Conservation (phyloP, 2,797 vertebrate species). For the Acanthis flammea region DNA sequence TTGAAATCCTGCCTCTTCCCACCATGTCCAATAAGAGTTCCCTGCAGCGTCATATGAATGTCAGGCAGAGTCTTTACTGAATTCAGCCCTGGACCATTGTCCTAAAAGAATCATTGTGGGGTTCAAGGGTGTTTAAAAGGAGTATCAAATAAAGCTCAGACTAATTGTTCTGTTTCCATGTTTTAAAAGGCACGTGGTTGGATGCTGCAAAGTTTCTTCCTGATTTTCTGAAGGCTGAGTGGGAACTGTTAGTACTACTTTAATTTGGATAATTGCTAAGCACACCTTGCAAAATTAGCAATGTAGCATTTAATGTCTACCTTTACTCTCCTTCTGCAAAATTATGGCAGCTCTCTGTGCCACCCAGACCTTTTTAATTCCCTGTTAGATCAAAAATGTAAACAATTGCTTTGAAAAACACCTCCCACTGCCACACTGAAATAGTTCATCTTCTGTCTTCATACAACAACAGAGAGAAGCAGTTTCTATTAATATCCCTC, state of each 20-base stretch:
- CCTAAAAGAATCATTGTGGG: neutral
- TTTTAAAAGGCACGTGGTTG: neutral
- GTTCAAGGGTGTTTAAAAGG: neutral
- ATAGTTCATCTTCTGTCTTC: neutral
- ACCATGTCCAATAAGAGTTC: neutral
- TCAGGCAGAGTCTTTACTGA: neutral
- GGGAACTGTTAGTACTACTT: neutral
- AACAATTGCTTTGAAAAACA: conserved; percentile 33
- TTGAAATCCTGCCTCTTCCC: neutral
- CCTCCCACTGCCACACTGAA: neutral
- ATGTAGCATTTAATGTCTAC: neutral
- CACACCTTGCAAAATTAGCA: neutral
- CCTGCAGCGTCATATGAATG: neutral
- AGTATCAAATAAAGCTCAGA: neutral
- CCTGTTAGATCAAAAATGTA: neutral
- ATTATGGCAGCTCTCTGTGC: neutral
- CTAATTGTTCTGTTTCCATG: neutral
- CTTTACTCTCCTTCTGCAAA: neutral
- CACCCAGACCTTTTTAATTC: neutral
- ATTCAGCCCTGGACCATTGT: neutral
- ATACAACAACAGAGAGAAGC: neutral
- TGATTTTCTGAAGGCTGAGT: neutral
- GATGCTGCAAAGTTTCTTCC: neutral
- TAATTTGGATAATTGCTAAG: neutral
- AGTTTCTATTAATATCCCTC: conserved; percentile 34